These are phyloP conservation scores for Buathra laborator DNA, from an alignment of 2,888 invertebrate species.

Conservation along the genomic window DNA sequence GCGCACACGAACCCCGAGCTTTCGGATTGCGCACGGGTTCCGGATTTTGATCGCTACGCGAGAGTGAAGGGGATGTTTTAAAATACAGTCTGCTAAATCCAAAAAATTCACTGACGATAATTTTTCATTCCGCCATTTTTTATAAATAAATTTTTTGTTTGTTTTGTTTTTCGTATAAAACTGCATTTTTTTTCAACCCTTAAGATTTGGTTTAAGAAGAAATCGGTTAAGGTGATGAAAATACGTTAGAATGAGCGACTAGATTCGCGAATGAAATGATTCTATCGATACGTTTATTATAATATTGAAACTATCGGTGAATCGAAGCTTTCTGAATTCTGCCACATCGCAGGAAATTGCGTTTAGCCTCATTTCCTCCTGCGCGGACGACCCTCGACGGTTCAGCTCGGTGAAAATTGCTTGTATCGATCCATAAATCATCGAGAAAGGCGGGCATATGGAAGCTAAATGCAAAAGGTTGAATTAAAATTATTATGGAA, in stretches of 20 bases:
- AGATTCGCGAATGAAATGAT: not conserved
- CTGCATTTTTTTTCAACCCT: too few relatives aligned
- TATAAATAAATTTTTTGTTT: not conserved
- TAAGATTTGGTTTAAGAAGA: not conserved
- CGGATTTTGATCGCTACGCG: not conserved
- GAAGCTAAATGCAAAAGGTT: slow-evolving; percentile 41
- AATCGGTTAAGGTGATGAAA: too few relatives aligned
- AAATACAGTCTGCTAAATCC: not conserved
- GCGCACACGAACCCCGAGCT: not conserved
- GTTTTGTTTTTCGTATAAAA: not conserved
- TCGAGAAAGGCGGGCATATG: slow-evolving; percentile 4
- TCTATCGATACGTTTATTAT: not conserved
- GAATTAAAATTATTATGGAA: slow-evolving; percentile 56
- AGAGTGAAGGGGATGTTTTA: not conserved
- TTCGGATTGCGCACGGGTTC: not conserved
- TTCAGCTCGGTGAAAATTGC: slow-evolving; percentile 12
- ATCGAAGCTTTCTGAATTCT: not conserved
- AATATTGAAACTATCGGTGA: not conserved
- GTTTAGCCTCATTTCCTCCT: not conserved
- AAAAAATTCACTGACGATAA: not conserved
- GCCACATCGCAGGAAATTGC: slow-evolving; percentile 7
- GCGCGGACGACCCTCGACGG: slow-evolving; percentile 7
- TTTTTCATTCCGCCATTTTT: not conserved
- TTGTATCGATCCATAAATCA: slow-evolving; percentile 48
- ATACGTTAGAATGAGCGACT: not conserved